Percentiles rank a stretch among this genome's conserved stretches.
Conservation (phyloP, 2,113 vertebrate genomes). For the Dascyllus trimaculatus region DNA sequence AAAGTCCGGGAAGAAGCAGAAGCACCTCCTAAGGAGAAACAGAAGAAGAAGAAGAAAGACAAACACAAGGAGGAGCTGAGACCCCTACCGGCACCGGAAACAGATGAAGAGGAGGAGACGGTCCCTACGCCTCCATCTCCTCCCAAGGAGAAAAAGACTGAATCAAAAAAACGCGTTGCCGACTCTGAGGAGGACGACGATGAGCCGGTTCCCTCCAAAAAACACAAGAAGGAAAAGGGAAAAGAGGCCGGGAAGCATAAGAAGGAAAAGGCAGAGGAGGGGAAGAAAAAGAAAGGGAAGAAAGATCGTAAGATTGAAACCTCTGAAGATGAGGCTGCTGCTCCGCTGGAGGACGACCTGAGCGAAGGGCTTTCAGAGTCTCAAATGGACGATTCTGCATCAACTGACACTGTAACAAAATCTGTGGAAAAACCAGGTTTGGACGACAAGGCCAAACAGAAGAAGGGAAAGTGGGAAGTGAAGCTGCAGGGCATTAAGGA, state of each 20-base stretch:
- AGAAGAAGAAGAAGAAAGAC: constrained; percentile 81
- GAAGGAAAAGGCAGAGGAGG: constrained; percentile 83
- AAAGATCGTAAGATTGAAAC: constrained; percentile 74
- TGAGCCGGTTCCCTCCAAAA: constrained; percentile 87
- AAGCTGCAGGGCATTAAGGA: constrained; percentile 85
- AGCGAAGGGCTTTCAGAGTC: constrained; percentile 76
- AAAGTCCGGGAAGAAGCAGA: constrained; percentile 84
- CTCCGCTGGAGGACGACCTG: constrained; percentile 71
- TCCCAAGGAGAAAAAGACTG: constrained; percentile 84
- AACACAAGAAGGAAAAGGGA: constrained; percentile 89
- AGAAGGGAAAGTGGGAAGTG: constrained; percentile 82
- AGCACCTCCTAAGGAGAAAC: constrained; percentile 82
- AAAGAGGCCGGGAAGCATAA: constrained; percentile 87
- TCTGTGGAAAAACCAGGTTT: constrained; percentile 49
- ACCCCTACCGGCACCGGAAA: constrained; percentile 89
- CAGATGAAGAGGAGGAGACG: constrained; percentile 78
- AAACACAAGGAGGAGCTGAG: constrained; percentile 88
- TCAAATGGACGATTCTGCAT: constrained; percentile 56
- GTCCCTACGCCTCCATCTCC: constrained; percentile 78
- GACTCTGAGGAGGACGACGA: constrained; percentile 87
- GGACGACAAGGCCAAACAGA: constrained; percentile 86
- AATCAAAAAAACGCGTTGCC: constrained; percentile 81
- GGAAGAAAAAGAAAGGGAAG: constrained; percentile 83
- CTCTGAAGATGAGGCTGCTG: constrained; percentile 77
- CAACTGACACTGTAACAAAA: constrained; percentile 47